phyloP scores from a whole-genome alignment of 2,113 vertebrate genomes.

The Platysteira castanea region DNA sequence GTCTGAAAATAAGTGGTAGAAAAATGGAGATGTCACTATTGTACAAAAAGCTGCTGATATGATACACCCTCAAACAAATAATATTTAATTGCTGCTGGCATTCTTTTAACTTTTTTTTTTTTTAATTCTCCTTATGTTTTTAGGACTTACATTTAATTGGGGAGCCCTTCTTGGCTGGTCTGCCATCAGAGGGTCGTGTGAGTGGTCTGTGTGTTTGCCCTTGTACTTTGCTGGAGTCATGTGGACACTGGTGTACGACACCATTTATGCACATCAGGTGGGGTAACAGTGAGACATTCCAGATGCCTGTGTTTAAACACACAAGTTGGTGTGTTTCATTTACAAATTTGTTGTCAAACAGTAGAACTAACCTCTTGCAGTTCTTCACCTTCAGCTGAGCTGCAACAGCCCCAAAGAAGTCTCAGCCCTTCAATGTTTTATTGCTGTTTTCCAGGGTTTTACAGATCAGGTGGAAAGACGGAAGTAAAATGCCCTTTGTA shows the following conservation, averaged over 20 bases:
- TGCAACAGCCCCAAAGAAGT: not conserved
- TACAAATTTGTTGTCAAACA: not conserved
- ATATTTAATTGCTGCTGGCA: not conserved
- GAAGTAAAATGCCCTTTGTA: not conserved
- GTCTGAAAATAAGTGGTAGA: not conserved
- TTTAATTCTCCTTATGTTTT: not conserved
- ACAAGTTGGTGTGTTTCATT: not conserved
- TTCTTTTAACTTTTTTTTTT: not conserved
- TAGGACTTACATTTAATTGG: constrained; percentile 94
- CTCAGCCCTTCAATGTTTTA: not conserved
- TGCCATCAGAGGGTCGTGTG: constrained; percentile 86
- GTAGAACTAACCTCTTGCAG: not conserved
- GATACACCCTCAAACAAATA: accelerated
- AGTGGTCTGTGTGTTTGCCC: constrained; percentile 90
- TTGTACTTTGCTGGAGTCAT: constrained; percentile 91
- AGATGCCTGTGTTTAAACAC: not conserved
- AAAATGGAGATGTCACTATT: not conserved
- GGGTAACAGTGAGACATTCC: not conserved
- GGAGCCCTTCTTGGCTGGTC: constrained; percentile 93
- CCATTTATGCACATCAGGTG: constrained; percentile 98
- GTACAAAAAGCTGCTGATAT: not conserved
- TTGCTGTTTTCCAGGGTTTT: not conserved
- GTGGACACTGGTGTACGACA: constrained; percentile 95
- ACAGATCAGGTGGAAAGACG: not conserved
- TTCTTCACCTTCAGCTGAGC: not conserved